Conservation (phyloP, 1,140 invertebrate species). For the Dendroctonus ponderosae region DNA sequence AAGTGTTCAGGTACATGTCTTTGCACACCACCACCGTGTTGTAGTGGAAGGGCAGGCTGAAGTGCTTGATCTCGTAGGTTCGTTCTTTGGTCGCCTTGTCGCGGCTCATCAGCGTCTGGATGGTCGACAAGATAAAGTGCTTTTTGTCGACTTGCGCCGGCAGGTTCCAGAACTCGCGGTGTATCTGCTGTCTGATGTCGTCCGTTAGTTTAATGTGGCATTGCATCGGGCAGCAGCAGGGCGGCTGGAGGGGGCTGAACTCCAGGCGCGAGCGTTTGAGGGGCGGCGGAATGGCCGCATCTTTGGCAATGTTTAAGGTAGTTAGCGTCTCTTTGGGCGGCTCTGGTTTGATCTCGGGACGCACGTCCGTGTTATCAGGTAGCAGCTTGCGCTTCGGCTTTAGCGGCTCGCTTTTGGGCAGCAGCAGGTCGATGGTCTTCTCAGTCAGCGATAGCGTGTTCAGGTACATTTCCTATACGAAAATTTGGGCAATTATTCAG, state of each 20-base stretch:
- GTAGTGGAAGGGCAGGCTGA: slow-evolving; percentile 24
- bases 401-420: slow-evolving; percentile 14
- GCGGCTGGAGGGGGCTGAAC: slow-evolving; percentile 19
- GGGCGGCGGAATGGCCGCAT: neutral
- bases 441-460: slow-evolving; percentile 19
- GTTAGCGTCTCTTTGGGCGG: too few species aligned
- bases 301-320: too few species aligned
- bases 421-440: slow-evolving; percentile 5
- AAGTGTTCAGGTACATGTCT: slow-evolving; percentile 27
- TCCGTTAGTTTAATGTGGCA: slow-evolving; percentile 19
- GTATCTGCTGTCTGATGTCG: slow-evolving; percentile 22
- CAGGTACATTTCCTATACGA: slow-evolving; percentile 22
- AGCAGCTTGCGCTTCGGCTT: slow-evolving; percentile 6
- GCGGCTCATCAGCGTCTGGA: slow-evolving; percentile 11
- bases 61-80: slow-evolving; percentile 19
- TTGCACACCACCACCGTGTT: slow-evolving; percentile 20
- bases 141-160: slow-evolving; percentile 25
- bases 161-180: slow-evolving; percentile 22
- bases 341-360: neutral
- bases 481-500: too few species aligned
- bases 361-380: neutral
- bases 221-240: slow-evolving; percentile 14
- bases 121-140: slow-evolving; percentile 26
- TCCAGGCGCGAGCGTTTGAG: slow-evolving; percentile 2
- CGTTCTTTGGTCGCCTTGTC: too few species aligned